Conservation (phyloP, 2,888 invertebrate genomes). For the Acanthosepion esculentum region DNA sequence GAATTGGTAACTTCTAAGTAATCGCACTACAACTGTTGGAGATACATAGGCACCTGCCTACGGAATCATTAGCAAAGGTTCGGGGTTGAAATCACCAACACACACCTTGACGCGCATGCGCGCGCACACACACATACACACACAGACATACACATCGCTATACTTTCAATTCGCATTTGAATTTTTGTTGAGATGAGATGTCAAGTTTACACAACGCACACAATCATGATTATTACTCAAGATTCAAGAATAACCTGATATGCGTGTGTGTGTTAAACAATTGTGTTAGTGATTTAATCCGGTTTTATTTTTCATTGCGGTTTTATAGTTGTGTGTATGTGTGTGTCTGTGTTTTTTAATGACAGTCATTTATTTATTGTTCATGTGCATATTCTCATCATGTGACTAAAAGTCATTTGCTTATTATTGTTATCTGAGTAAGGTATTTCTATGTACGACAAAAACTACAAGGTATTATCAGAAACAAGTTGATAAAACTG, state of each 20-base stretch:
- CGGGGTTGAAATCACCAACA: background rate
- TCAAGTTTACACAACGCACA: background rate
- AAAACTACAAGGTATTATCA: background rate
- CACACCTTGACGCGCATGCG: too few species aligned
- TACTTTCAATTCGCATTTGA: background rate
- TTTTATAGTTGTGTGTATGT: too few species aligned
- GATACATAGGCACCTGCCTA: background rate
- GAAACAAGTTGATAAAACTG: too few species aligned
- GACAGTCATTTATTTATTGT: background rate
- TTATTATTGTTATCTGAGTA: background rate
- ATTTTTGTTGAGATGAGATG: background rate
- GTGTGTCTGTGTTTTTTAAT: background rate
- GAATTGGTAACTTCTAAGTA: constrained; percentile 33
- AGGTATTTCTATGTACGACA: background rate
- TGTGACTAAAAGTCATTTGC: background rate
- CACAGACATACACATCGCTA: background rate
- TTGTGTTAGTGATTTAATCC: too few species aligned
- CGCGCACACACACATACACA: background rate
- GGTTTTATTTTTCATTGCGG: too few species aligned
- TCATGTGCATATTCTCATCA: background rate
- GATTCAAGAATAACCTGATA: background rate
- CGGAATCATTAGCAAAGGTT: background rate
- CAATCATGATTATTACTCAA: background rate
- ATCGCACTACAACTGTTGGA: background rate
- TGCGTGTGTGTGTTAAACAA: background rate